phyloP scores from a whole-genome alignment of 2,888 invertebrate species.

The Elysia crispata region DNA sequence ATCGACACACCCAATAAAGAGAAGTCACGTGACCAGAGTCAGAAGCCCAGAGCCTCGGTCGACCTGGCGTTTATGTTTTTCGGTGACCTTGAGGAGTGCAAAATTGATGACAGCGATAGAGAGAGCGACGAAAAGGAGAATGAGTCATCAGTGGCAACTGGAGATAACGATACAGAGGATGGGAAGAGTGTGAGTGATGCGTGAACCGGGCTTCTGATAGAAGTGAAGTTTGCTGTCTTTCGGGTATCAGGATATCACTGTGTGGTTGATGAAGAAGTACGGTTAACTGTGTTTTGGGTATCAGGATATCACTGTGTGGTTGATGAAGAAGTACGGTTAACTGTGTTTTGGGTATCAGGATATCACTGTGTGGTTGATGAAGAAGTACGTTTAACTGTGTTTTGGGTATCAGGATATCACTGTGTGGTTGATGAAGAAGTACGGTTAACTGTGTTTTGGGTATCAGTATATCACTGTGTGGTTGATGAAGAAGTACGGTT shows the following conservation, averaged over 20 bases:
- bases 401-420: too few species aligned
- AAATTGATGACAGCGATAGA: slow-evolving; percentile 21
- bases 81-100: background rate
- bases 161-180: background rate
- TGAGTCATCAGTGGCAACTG: background rate
- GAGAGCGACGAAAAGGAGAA: background rate
- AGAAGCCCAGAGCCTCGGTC: slow-evolving; percentile 37
- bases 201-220: background rate
- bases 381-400: too few species aligned
- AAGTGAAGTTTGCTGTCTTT: background rate
- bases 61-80: slow-evolving; percentile 42
- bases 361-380: too few species aligned
- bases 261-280: background rate
- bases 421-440: too few species aligned
- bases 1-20: background rate
- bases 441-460: too few species aligned
- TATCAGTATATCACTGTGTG: background rate
- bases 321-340: too few species aligned
- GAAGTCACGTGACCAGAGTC: background rate
- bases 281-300: too few species aligned
- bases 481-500: background rate
- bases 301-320: too few species aligned
- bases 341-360: too few species aligned
- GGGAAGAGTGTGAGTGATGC: slow-evolving; percentile 16
- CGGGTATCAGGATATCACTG: background rate